Conservation (phyloP, 2,797 vertebrate genomes). For the Smutsia gigantea region DNA sequence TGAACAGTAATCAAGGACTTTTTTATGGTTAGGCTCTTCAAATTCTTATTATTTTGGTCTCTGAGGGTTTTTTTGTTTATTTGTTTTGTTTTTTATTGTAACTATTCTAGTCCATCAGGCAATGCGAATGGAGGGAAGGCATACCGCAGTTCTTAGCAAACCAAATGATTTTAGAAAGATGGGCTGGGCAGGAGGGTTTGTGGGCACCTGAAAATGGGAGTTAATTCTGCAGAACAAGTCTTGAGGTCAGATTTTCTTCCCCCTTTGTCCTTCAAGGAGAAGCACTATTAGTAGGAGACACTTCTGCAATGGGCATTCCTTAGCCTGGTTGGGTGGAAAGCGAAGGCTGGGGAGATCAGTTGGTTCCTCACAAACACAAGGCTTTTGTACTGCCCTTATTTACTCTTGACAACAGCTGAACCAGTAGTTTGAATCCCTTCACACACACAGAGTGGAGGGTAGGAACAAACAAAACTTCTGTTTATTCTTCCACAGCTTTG, state of each 20-base stretch:
- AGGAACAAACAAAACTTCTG: background rate
- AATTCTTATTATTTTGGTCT: slow-evolving; percentile 36
- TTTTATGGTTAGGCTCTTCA: background rate
- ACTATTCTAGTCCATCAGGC: background rate
- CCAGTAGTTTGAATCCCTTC: background rate
- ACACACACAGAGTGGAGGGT: too few species aligned
- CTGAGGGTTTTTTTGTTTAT: background rate
- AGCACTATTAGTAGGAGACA: background rate
- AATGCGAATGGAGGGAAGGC: background rate
- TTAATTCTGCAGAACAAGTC: background rate
- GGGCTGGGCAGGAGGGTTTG: background rate
- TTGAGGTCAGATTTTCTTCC: background rate
- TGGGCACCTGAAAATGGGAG: background rate
- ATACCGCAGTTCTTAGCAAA: background rate
- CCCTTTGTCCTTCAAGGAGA: background rate
- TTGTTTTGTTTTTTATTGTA: too few species aligned
- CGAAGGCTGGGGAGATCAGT: background rate
- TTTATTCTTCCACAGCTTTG: background rate
- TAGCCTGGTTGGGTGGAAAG: background rate
- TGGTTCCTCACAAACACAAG: background rate
- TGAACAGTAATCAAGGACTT: background rate
- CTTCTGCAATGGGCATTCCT: background rate
- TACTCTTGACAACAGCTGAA: background rate
- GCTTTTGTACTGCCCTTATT: background rate
- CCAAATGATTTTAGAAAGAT: background rate